phyloP scores from a whole-genome alignment of 2,797 vertebrate species.

The Onychomys leucogaster region DNA sequence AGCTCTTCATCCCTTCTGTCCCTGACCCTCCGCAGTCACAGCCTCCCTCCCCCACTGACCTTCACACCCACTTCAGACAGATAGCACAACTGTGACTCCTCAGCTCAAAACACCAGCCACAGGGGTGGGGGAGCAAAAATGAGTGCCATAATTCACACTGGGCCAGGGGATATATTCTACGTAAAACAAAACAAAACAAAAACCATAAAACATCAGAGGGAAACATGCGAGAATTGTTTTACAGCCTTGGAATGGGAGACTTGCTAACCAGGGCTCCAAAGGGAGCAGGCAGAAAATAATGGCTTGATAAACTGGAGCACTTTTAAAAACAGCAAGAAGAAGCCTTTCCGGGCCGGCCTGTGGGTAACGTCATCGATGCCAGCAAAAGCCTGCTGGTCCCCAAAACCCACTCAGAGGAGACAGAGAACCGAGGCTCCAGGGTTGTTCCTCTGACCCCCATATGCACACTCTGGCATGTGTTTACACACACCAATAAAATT shows the following conservation, averaged over 20 bases:
- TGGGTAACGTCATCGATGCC: neutral
- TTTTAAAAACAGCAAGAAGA: neutral
- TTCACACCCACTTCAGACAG: slow-evolving; percentile 20
- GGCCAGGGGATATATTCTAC: slow-evolving; percentile 26
- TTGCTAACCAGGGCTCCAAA: slow-evolving; percentile 51
- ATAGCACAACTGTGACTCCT: neutral
- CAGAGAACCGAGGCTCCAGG: neutral
- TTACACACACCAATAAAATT: neutral
- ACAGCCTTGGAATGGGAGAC: slow-evolving; percentile 42
- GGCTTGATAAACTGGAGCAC: slow-evolving; percentile 57
- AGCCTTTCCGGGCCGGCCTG: neutral
- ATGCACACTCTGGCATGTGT: neutral
- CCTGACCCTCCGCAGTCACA: neutral
- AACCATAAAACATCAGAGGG: slow-evolving; percentile 54
- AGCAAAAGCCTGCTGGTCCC: neutral
- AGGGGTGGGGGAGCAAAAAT: neutral
- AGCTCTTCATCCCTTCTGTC: neutral
- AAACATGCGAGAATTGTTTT: slow-evolving; percentile 60
- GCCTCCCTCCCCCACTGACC: neutral
- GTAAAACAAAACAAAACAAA: slow-evolving; percentile 63
- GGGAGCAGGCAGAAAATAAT: slow-evolving; percentile 59
- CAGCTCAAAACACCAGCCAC: slow-evolving; percentile 34
- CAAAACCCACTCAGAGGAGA: neutral
- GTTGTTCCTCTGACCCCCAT: neutral
- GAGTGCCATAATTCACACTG: neutral